Percentiles rank a stretch among this genome's conserved stretches.
Conservation (phyloP, 2,888 invertebrate genomes). For the Mystacides longicornis region DNA sequence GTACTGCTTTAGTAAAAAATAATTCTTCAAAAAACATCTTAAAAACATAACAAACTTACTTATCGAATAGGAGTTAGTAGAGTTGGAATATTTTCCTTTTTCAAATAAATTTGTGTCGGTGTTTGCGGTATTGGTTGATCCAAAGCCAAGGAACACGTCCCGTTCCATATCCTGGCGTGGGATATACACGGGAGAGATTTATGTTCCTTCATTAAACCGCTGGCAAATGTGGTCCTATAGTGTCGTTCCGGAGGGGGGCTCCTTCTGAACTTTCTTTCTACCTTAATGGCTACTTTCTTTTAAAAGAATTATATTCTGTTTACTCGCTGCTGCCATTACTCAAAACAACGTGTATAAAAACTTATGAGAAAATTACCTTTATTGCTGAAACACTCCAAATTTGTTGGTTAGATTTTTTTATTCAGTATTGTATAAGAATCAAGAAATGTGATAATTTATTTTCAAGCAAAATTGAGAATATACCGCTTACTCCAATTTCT, state of each 20-base stretch:
- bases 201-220: constrained; percentile 21
- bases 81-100: background rate
- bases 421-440: too few species aligned
- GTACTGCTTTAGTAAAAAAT: too few species aligned
- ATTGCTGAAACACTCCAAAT: too few species aligned
- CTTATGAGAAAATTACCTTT: too few species aligned
- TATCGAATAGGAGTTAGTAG: too few species aligned
- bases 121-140: background rate
- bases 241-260: constrained; percentile 4
- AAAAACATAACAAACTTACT: too few species aligned
- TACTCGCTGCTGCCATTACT: background rate
- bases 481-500: too few species aligned
- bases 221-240: constrained; percentile 9
- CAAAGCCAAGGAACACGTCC: background rate
- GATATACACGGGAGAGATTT: constrained; percentile 20
- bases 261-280: background rate
- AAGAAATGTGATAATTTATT: too few species aligned
- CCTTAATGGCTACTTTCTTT: background rate
- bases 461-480: too few species aligned
- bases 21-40: too few species aligned
- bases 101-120: background rate
- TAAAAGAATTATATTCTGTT: constrained; percentile 1
- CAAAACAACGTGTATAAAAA: too few species aligned
- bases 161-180: constrained; percentile 7
- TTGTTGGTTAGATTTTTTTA: too few species aligned